Conservation (phyloP, 2,113 vertebrate genomes). For the Hepsetus odoe region DNA sequence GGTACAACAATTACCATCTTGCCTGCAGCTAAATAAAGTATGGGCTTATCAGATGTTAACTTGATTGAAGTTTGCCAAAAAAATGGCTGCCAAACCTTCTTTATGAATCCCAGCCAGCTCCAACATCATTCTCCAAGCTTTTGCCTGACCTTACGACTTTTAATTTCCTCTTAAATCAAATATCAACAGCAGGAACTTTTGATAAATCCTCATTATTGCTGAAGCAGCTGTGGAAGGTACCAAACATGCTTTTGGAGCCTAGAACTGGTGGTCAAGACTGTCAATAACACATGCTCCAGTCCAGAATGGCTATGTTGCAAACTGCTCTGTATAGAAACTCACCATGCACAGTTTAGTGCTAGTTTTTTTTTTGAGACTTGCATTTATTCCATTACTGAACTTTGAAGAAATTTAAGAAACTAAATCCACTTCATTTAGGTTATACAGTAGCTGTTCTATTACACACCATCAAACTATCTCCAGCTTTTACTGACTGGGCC, state of each 20-base stretch:
- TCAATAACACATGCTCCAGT: background rate
- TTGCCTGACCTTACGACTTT: slow-evolving; percentile 47
- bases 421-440: too few species aligned
- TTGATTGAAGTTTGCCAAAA: slow-evolving; percentile 14
- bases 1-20: slow-evolving; percentile 37
- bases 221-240: background rate
- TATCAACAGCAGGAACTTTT: slow-evolving; percentile 49
- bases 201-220: slow-evolving; percentile 31
- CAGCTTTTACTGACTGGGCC: too few species aligned
- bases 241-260: background rate
- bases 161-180: slow-evolving; percentile 53
- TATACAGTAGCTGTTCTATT: too few species aligned
- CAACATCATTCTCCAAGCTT: slow-evolving; percentile 3
- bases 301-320: background rate
- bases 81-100: slow-evolving; percentile 26
- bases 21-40: slow-evolving; percentile 31
- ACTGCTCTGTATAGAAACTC: too few species aligned
- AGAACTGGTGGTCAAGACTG: background rate
- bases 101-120: background rate
- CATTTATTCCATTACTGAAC: too few species aligned
- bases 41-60: slow-evolving; percentile 30
- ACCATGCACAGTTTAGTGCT: too few species aligned
- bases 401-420: too few species aligned
- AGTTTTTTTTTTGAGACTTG: too few species aligned
- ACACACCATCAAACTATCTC: too few species aligned